phyloP scores from a whole-genome alignment of 2,113 vertebrate species.

The Hippolais icterina region DNA sequence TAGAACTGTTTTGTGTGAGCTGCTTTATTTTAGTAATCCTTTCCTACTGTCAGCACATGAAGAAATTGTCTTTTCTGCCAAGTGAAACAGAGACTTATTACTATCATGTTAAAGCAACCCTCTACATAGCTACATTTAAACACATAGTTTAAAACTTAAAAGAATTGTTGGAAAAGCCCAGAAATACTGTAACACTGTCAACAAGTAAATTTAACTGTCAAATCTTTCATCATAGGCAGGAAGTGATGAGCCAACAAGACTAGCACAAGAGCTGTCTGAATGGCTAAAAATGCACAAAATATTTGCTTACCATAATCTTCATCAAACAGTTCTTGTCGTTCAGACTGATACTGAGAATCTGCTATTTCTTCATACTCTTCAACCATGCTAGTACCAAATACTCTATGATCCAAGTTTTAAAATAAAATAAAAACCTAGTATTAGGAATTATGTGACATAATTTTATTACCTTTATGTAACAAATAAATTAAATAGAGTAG shows the following conservation, averaged over 20 bases:
- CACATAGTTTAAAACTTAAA: neutral
- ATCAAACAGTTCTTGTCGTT: conserved; percentile 90
- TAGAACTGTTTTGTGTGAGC: neutral
- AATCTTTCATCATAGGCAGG: neutral
- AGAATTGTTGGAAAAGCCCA: neutral
- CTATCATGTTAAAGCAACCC: neutral
- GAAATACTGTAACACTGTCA: neutral
- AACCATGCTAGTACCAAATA: conserved; percentile 99
- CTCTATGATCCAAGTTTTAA: conserved; percentile 72
- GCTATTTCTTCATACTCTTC: conserved; percentile 99
- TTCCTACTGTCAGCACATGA: neutral
- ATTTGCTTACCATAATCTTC: conserved; percentile 90
- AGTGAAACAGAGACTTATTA: neutral
- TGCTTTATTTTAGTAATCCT: neutral
- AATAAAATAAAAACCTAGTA: neutral
- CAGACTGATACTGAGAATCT: conserved; percentile 93
- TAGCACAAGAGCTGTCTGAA: neutral
- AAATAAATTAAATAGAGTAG: neutral
- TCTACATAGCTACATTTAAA: neutral
- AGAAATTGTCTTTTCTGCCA: neutral
- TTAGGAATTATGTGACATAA: neutral
- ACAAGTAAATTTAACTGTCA: neutral
- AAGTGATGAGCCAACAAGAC: neutral
- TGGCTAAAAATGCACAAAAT: neutral
- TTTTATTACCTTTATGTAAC: neutral